Evolutionary conservation across 2,888 invertebrate genomes (phyloP).

Genomic region (Ectropis crepuscularia): DNA sequence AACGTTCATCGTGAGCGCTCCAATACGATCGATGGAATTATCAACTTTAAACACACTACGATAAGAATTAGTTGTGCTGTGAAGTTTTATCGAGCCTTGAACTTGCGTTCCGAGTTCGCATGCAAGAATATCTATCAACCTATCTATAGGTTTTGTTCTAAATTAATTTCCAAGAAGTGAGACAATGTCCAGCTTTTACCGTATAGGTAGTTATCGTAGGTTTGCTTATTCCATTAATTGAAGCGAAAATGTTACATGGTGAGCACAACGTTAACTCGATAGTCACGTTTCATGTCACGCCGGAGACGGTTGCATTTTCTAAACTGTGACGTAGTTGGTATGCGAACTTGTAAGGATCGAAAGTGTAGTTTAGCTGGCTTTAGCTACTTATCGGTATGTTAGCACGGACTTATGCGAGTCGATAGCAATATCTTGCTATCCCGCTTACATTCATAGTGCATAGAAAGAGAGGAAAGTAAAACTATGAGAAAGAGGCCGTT

Average conservation of each 20-base stretch:
- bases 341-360: no score
- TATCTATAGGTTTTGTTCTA: slow-evolving; percentile 27
- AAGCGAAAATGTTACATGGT: slow-evolving; percentile 37
- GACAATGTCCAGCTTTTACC: slow-evolving; percentile 21
- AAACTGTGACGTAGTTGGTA: slow-evolving; percentile 37
- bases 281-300: slow-evolving; percentile 52
- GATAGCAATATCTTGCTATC: background rate
- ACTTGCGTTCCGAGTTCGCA: slow-evolving; percentile 58
- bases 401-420: background rate
- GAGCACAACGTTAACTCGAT: slow-evolving; percentile 43
- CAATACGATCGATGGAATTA: slow-evolving; percentile 50
- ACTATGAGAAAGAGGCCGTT: background rate
- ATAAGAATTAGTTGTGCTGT: slow-evolving; percentile 45
- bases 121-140: slow-evolving; percentile 14
- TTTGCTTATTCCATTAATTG: slow-evolving; percentile 41
- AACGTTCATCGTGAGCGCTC: slow-evolving; percentile 65
- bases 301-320: slow-evolving; percentile 45
- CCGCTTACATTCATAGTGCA: background rate
- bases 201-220: slow-evolving; percentile 12
- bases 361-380: no score
- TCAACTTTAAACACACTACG: slow-evolving; percentile 52
- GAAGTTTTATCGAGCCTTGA: slow-evolving; percentile 58
- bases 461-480: background rate
- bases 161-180: slow-evolving; percentile 22
- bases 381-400: background rate